These are phyloP conservation scores for Turdus rufiventris DNA, from an alignment of 2,113 vertebrate genomes.

Conservation along the genomic window DNA sequence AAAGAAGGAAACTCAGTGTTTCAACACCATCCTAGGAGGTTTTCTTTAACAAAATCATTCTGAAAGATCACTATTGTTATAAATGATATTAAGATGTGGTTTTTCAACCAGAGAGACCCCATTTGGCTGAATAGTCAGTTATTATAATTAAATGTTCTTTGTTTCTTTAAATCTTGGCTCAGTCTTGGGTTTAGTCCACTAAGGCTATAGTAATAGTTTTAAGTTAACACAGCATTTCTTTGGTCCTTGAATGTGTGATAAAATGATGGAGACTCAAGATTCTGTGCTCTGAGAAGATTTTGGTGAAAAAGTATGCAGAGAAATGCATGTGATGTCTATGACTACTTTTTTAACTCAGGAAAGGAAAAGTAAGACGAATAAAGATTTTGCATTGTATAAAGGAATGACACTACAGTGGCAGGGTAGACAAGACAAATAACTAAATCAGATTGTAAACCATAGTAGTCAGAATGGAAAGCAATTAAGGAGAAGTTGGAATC, in stretches of 20 bases:
- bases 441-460: not conserved
- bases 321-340: not conserved
- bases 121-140: not conserved
- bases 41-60: not conserved
- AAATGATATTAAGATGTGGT: not conserved
- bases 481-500: not conserved
- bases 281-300: not conserved
- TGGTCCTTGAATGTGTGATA: not conserved
- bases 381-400: not conserved
- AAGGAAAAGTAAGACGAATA: not conserved
- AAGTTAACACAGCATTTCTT: not conserved
- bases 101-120: not conserved
- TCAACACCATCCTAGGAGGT: not conserved
- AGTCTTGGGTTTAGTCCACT: not conserved
- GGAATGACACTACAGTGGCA: not conserved
- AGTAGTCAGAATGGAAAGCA: not conserved
- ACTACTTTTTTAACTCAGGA: not conserved
- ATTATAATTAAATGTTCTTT: not conserved
- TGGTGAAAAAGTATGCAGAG: not conserved
- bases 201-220: not conserved
- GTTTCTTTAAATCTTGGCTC: not conserved
- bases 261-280: not conserved
- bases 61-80: not conserved
- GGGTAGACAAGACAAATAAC: not conserved
- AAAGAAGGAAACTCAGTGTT: not conserved